phyloP scores from a whole-genome alignment of 2,113 vertebrate species.

The Pithys albifrons region DNA sequence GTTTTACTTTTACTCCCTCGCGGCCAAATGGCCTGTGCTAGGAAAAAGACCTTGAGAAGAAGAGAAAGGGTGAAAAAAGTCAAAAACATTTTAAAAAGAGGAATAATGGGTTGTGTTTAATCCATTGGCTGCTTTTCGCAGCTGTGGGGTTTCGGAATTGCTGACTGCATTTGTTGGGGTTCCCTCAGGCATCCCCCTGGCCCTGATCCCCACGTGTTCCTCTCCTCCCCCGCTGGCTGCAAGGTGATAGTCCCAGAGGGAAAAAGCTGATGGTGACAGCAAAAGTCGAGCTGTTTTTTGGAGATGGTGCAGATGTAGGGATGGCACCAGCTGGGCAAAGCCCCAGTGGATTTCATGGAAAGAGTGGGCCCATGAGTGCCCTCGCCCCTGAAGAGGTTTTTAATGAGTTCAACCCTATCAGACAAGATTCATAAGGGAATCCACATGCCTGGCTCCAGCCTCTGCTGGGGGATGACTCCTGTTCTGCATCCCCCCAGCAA shows the following conservation, averaged over 20 bases:
- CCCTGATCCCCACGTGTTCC: background rate
- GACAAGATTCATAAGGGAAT: background rate
- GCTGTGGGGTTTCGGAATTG: background rate
- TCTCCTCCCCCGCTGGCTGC: background rate
- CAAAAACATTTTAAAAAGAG: background rate
- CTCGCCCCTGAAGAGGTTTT: background rate
- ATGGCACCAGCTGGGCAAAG: background rate
- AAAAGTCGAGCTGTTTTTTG: background rate
- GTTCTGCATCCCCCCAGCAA: background rate
- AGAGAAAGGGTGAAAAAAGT: accelerated
- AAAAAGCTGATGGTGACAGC: background rate
- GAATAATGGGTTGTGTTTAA: background rate
- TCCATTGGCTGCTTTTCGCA: background rate
- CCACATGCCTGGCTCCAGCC: accelerated
- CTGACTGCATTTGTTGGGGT: background rate
- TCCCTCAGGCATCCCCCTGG: background rate
- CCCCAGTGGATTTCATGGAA: background rate
- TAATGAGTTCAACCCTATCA: background rate
- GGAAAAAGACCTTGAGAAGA: background rate
- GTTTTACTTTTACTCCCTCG: background rate
- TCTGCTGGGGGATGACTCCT: background rate
- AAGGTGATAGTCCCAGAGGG: background rate
- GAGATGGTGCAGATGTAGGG: background rate
- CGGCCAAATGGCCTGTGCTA: background rate
- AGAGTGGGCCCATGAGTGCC: background rate